A percentile compares a stretch with the other conserved stretches of the same genome.
These are phyloP conservation scores for Crocallis elinguaria DNA, from an alignment of 2,888 invertebrate genomes.

Conservation along the genomic window DNA sequence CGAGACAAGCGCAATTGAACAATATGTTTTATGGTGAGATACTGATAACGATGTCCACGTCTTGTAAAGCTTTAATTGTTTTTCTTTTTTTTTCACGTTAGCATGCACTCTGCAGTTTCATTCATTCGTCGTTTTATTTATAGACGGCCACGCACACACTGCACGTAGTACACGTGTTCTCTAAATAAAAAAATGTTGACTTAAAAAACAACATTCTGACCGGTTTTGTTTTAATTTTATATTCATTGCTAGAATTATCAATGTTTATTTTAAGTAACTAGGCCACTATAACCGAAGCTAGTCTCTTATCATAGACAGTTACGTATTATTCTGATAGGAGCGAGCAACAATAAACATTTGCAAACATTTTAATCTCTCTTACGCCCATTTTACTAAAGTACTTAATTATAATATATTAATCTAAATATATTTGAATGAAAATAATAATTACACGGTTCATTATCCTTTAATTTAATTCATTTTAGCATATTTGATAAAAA, in stretches of 20 bases:
- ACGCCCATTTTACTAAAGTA: too few species aligned
- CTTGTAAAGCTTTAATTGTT: conserved; percentile 64
- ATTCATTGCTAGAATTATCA: conserved; percentile 6
- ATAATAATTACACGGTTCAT: too few species aligned
- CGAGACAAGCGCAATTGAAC: conserved; percentile 70
- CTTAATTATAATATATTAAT: too few species aligned
- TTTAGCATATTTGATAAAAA: too few species aligned
- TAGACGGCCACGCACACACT: conserved; percentile 71
- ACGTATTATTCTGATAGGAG: not conserved
- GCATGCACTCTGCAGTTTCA: conserved; percentile 71
- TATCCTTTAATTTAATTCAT: too few species aligned
- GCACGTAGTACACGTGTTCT: conserved; percentile 54
- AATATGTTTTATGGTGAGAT: conserved; percentile 84
- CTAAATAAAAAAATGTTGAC: not conserved
- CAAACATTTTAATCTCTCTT: too few species aligned
- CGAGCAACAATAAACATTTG: too few species aligned
- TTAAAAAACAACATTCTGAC: not conserved
- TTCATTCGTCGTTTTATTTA: conserved; percentile 55
- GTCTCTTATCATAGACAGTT: conserved; percentile 10
- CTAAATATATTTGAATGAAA: too few species aligned
- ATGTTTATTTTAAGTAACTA: conserved; percentile 15
- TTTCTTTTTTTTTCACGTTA: conserved; percentile 66
- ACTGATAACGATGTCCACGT: conserved; percentile 62
- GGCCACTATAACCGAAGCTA: conserved; percentile 11
- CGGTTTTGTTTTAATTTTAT: not conserved